Conservation (phyloP, 1,140 invertebrate genomes). For the Anoplophora glabripennis region DNA sequence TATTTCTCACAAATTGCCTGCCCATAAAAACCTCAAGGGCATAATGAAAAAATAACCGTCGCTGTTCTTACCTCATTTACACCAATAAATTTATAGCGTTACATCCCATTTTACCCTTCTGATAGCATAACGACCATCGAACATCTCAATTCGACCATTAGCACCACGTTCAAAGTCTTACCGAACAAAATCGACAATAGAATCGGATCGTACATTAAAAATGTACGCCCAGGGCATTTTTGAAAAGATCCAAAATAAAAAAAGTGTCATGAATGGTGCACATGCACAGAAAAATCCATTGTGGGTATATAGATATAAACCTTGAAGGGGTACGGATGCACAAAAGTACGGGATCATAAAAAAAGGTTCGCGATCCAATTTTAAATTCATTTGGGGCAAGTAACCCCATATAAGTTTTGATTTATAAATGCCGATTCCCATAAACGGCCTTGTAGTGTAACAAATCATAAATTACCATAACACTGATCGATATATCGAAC, state of each 20-base stretch:
- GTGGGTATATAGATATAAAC: constrained; percentile 13
- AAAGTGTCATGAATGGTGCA: constrained; percentile 12
- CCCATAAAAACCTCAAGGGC: too few relatives aligned
- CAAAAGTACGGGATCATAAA: constrained; percentile 1
- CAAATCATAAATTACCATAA: constrained; percentile 23
- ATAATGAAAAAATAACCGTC: too few relatives aligned
- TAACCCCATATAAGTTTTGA: not conserved
- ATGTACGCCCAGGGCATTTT: constrained; percentile 14
- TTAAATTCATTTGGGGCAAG: constrained; percentile 18
- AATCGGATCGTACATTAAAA: constrained; percentile 15
- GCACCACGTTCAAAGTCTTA: constrained; percentile 16
- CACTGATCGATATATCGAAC: constrained; percentile 19
- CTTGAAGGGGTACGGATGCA: not conserved
- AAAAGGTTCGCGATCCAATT: constrained; percentile 14
- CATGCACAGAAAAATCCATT: constrained; percentile 3
- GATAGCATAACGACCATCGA: constrained; percentile 16
- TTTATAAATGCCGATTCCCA: not conserved
- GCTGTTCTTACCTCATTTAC: too few relatives aligned
- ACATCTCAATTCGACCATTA: constrained; percentile 19
- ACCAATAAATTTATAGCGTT: constrained; percentile 6
- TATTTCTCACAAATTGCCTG: too few relatives aligned
- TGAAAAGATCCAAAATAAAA: constrained; percentile 3
- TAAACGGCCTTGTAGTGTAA: constrained; percentile 13
- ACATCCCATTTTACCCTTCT: constrained; percentile 15
- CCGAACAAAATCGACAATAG: constrained; percentile 8